Percentiles rank a stretch among this genome's conserved stretches.
Conservation (phyloP, 2,797 vertebrate genomes). For the Rhincodon typus region DNA sequence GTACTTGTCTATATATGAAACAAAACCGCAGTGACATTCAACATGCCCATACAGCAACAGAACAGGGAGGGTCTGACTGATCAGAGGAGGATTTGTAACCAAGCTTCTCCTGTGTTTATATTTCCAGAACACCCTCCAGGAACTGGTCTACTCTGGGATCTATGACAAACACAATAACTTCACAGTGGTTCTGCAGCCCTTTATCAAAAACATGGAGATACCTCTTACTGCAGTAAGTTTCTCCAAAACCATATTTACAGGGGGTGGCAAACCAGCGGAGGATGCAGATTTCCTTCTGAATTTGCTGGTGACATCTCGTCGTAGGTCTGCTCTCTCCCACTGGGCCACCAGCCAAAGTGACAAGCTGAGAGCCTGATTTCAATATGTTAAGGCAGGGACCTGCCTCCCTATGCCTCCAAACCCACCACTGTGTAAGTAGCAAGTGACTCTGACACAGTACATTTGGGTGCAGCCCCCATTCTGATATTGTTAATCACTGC, state of each 20-base stretch:
- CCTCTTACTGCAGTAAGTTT: slow-evolving; percentile 45
- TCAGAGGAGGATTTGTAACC: too few species aligned
- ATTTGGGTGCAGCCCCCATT: not conserved
- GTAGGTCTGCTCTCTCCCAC: not conserved
- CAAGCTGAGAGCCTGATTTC: not conserved
- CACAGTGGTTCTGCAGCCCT: slow-evolving; percentile 54
- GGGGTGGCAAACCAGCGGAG: slow-evolving; percentile 41
- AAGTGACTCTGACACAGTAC: not conserved
- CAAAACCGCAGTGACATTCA: not conserved
- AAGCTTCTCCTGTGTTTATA: not conserved
- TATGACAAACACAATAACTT: slow-evolving; percentile 54
- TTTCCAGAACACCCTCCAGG: slow-evolving; percentile 54
- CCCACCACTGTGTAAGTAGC: not conserved
- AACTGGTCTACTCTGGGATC: slow-evolving; percentile 48
- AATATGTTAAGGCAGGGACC: not conserved
- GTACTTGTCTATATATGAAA: too few species aligned
- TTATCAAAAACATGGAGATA: slow-evolving; percentile 45
- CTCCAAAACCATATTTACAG: slow-evolving; percentile 39
- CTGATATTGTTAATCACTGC: not conserved
- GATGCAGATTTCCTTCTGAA: not conserved
- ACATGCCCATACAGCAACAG: not conserved
- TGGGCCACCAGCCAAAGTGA: not conserved
- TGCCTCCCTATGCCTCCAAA: not conserved
- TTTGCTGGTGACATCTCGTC: not conserved
- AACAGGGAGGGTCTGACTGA: not conserved